phyloP scores from a whole-genome alignment of 2,113 vertebrate species.

The Okapia johnstoni region DNA sequence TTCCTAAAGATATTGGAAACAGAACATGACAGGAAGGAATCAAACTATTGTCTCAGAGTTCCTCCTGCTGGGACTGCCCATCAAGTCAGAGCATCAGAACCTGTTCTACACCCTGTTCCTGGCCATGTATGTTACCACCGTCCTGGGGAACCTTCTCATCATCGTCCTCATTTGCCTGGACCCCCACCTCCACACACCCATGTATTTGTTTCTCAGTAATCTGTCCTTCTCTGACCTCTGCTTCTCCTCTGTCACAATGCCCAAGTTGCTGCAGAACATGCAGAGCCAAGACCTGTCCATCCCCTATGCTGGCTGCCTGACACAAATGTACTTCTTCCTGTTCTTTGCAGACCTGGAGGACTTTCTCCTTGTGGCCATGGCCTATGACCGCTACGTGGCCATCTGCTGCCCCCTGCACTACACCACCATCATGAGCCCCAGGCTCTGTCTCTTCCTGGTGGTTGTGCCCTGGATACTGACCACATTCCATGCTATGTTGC shows the following conservation, averaged over 20 bases:
- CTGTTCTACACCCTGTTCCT: not conserved
- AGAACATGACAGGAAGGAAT: not conserved
- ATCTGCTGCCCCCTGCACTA: not conserved
- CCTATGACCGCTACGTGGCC: not conserved
- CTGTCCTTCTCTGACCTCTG: not conserved
- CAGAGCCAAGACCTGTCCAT: not conserved
- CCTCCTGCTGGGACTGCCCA: slow-evolving; percentile 55
- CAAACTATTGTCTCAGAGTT: slow-evolving; percentile 34
- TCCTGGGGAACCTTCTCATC: not conserved
- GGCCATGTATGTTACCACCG: not conserved
- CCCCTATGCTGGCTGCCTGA: slow-evolving; percentile 39
- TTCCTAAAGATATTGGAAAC: not conserved
- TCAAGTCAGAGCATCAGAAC: not conserved
- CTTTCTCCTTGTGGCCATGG: slow-evolving; percentile 47
- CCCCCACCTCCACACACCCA: not conserved
- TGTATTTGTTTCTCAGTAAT: not conserved
- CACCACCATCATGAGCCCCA: not conserved
- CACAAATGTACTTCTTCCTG: slow-evolving; percentile 62
- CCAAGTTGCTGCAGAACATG: slow-evolving; percentile 36
- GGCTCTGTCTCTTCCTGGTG: not conserved
- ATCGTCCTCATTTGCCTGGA: not conserved
- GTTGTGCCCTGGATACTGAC: slow-evolving; percentile 25
- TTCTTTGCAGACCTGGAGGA: slow-evolving; percentile 42
- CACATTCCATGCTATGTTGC: slow-evolving; percentile 14
- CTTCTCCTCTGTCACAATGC: slow-evolving; percentile 58